Conservation (phyloP, 2,888 invertebrate species). For the Andrena camellia region DNA sequence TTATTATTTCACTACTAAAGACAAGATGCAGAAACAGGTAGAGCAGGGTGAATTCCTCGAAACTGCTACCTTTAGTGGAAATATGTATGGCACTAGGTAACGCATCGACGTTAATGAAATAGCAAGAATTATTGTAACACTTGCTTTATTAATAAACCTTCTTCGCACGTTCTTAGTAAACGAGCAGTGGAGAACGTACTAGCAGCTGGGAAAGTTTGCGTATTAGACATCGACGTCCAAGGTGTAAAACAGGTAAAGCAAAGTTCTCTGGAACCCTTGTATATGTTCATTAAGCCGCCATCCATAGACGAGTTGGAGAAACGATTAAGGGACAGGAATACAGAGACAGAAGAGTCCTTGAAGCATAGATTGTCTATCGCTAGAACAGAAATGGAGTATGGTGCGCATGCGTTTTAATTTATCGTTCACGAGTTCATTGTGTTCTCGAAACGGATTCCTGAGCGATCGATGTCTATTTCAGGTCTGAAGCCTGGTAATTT, state of each 20-base stretch:
- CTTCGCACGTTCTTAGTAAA: slow-evolving; percentile 88
- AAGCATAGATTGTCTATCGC: slow-evolving; percentile 92
- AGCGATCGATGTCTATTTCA: slow-evolving; percentile 27
- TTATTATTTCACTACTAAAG: slow-evolving; percentile 93
- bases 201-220: slow-evolving; percentile 93
- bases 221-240: slow-evolving; percentile 97
- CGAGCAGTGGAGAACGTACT: slow-evolving; percentile 93
- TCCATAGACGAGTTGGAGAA: slow-evolving; percentile 91
- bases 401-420: slow-evolving; percentile 83
- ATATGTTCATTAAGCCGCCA: slow-evolving; percentile 97
- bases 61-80: slow-evolving; percentile 95
- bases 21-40: slow-evolving; percentile 92
- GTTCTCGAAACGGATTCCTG: neutral
- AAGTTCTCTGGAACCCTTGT: slow-evolving; percentile 92
- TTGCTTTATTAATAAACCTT: neutral
- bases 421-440: neutral
- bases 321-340: slow-evolving; percentile 91
- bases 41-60: slow-evolving; percentile 95
- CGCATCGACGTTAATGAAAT: slow-evolving; percentile 30
- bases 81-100: slow-evolving; percentile 98
- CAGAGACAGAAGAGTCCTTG: slow-evolving; percentile 96
- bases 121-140: neutral
- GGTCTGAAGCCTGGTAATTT: slow-evolving; percentile 90
- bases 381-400: slow-evolving; percentile 93
- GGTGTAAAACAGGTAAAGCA: slow-evolving; percentile 96